phyloP scores from a whole-genome alignment of 2,797 vertebrate species.

The Chaetophractus vellerosus region DNA sequence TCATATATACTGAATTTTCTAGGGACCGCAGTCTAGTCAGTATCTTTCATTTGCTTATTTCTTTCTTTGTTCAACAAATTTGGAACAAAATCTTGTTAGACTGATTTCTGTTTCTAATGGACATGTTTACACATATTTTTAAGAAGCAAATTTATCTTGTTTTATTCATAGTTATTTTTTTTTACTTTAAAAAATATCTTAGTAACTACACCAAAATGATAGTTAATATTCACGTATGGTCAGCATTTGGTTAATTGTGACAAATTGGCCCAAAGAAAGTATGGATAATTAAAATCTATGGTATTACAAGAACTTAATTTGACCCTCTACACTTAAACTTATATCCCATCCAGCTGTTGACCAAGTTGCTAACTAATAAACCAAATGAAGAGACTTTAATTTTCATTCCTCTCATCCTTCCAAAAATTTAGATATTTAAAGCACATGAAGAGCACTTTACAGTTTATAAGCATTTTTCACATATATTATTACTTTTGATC shows the following conservation, averaged over 20 bases:
- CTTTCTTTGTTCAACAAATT: neutral
- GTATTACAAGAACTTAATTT: slow-evolving; percentile 19
- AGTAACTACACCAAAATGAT: neutral
- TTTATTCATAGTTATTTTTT: neutral
- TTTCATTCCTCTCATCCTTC: neutral
- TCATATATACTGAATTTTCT: neutral
- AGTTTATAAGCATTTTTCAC: slow-evolving; percentile 13
- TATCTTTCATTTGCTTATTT: neutral
- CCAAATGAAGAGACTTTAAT: neutral
- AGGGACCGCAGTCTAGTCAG: neutral
- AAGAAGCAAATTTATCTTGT: neutral
- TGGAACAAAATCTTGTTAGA: neutral
- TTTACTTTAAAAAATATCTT: neutral
- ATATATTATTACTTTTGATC: slow-evolving; percentile 1
- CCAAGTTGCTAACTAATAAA: neutral
- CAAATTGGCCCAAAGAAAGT: slow-evolving; percentile 37
- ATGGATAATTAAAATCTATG: slow-evolving; percentile 6
- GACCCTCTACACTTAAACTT: neutral
- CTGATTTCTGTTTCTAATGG: slow-evolving; percentile 7
- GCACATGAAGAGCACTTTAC: neutral
- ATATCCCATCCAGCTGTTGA: neutral
- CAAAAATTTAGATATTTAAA: slow-evolving; percentile 25
- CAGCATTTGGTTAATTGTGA: neutral
- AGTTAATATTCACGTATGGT: slow-evolving; percentile 1
- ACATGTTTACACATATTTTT: neutral